Conservation (phyloP, 37 sponge, comb jelly and placozoan species). For the Bolinopsis microptera region DNA sequence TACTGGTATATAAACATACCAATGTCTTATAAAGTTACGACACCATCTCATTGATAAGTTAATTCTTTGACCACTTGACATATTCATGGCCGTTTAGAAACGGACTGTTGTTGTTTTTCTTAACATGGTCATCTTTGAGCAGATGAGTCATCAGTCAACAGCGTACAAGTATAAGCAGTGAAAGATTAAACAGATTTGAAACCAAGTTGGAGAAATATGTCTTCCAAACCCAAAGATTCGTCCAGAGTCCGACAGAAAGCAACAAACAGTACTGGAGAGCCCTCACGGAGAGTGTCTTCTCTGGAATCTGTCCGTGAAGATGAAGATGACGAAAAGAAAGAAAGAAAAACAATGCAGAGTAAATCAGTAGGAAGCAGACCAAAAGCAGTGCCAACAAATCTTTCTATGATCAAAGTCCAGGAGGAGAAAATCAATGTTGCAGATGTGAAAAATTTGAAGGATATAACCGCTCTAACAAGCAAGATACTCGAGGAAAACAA, state of each 20-base stretch:
- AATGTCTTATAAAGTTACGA: too few relatives aligned
- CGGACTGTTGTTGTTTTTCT: too few relatives aligned
- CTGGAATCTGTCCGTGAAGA: background rate
- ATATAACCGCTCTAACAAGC: background rate
- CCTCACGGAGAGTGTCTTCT: background rate
- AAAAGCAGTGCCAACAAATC: background rate
- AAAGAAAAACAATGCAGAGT: background rate
- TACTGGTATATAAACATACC: too few relatives aligned
- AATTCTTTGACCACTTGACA: too few relatives aligned
- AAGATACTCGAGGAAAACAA: background rate
- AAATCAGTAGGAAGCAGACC: background rate
- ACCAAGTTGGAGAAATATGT: too few relatives aligned
- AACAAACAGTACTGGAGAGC: background rate
- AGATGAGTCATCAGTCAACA: too few relatives aligned
- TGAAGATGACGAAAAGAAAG: background rate
- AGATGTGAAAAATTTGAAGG: background rate
- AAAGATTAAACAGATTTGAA: too few relatives aligned
- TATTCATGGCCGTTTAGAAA: too few relatives aligned
- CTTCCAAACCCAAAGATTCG: too few relatives aligned
- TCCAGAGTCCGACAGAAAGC: background rate
- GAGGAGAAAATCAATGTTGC: background rate
- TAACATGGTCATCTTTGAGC: too few relatives aligned
- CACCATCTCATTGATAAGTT: too few relatives aligned
- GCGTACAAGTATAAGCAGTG: too few relatives aligned
- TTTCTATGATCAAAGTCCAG: background rate